Evolutionary conservation across 2,888 invertebrate species (phyloP).

Genomic region (Cotesia congregata): DNA sequence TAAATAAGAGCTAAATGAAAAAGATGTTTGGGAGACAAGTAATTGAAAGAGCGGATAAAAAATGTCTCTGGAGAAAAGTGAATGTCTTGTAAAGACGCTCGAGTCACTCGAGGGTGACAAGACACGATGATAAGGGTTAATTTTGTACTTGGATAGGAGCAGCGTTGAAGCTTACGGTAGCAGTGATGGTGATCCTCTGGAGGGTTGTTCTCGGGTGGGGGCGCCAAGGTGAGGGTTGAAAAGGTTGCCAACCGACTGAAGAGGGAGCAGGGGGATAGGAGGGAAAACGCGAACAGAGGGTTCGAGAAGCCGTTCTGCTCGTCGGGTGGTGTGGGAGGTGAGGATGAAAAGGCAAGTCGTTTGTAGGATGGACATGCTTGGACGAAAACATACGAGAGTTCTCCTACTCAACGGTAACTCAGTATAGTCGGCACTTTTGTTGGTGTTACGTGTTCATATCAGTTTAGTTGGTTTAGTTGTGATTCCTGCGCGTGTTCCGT

Average conservation of each 20-base stretch:
- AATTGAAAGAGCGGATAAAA: not conserved
- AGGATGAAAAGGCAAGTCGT: conserved; percentile 19
- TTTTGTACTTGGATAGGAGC: conserved; percentile 58
- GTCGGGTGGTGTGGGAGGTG: conserved; percentile 22
- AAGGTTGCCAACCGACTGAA: conserved; percentile 10
- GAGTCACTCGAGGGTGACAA: conserved; percentile 34
- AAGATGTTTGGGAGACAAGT: not conserved
- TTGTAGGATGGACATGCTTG: conserved; percentile 40
- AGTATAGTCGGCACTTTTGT: not conserved
- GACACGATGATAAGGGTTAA: conserved; percentile 65
- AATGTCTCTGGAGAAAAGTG: conserved; percentile 17
- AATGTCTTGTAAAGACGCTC: conserved; percentile 16
- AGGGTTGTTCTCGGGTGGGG: not conserved
- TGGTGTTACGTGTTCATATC: not conserved
- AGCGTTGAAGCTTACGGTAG: conserved; percentile 50
- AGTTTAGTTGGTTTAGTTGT: conserved; percentile 24
- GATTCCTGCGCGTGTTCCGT: conserved; percentile 33
- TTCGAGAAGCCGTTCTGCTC: not conserved
- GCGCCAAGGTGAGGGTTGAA: not conserved
- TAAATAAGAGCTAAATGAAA: not conserved
- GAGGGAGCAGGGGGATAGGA: conserved; percentile 8
- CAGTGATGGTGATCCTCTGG: conserved; percentile 26
- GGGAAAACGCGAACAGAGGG: conserved; percentile 33
- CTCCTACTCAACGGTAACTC: not conserved
- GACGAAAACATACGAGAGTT: conserved; percentile 38